Base-by-base conservation (phyloP, 92 coral and sea anemone genomes). In the Parazoanthus atlanticus region DNA sequence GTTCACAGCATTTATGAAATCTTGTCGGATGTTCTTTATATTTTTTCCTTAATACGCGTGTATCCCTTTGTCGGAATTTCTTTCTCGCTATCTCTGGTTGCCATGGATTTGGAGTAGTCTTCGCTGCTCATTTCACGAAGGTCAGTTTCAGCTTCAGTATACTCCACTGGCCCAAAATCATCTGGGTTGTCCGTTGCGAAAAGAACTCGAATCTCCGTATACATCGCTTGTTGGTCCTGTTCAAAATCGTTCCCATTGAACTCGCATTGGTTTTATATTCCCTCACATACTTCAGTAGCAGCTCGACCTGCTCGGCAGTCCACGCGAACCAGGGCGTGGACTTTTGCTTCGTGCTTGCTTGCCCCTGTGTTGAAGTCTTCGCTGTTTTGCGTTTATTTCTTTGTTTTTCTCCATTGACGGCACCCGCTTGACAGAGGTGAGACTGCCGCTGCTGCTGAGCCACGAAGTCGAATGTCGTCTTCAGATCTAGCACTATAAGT, bases 221-320 rank as follows among this genome's bases (percentile, higher is more conserved):
- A 56, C 41, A 58, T 81, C 23, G 17, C 43, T 40, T 32, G 72
- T 29, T 56, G 40, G 47, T 47, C 70, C 34, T 56, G 38, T 23
- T 81, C 72, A 71, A 79, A 88, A 67, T 67, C 78, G 32, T 41
- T 69, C 31, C 85, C 78, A 40, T 43, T 78, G 52, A 61, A 88
- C 34, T 61, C 90, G 79, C 90, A 88, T 79, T 88, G 70, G 29
- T 88, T 41, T 79, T 88, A 47, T 64, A 66, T 66, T 88, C 90
- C 23, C 58, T 46, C 43, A 88, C 34, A 46, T 88, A 88, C 28
- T 71, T 23, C 38, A 88, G 61, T 5, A 88, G 84, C 30, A 76
- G 75, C 58, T 88, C 79, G 33, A 79, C 64, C 23, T 61, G 77
- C 78, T 88, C 90, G 11, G 90, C 32, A 25, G 90, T 79, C 85